Evolutionary conservation across 2,888 invertebrate genomes (phyloP), one percentile per base, ranked within the genome.

Genomic region (Ischnus inquisitorius): DNA sequence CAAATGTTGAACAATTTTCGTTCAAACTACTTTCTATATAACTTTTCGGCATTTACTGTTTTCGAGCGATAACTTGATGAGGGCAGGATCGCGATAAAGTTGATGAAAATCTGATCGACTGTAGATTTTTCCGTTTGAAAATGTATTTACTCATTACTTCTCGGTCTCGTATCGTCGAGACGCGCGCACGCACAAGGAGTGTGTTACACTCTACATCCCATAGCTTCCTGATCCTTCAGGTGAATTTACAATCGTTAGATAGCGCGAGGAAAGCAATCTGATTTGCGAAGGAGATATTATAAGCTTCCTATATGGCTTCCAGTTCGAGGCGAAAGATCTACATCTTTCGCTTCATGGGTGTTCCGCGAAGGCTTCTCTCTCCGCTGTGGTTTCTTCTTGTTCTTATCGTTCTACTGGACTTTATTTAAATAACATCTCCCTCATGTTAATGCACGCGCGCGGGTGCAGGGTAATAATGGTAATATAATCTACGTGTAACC

Each of bases 381-480:
- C 19, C 16, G 4, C 34, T 12, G n/a, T 39, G 25, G 6, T 28
- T 41, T 57, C 19, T 19, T 34, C 41, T 57, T 39, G 19, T 48
- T 39, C 57, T 39, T 19, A 51, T 60, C n/a, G 60, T 64, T 43
- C n/a, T 51, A 41, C 68, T 34, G 72, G 65, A 34, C 79, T 89
- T 89, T 88, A 88, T 90, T 89, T 88, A 88, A 89, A 87, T 88
- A 88, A 88, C 88, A 88, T 88, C 88, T 85, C 85, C 88, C 85
- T 88, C 89, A 88, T 88, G 90, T 88, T 89, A 90, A 90, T 90
- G 69, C 76, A 64, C 84, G 87, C 71, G 87, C 71, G 71, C 75
- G 81, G 69, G 64, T 67, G 69, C 64, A 64, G 54, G 87, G 88
- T 88, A 90, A 90, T 90, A 89, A 89, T 88, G 88, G 87, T 88